Conservation (phyloP, 2,113 vertebrate genomes). For the Camelus bactrianus region DNA sequence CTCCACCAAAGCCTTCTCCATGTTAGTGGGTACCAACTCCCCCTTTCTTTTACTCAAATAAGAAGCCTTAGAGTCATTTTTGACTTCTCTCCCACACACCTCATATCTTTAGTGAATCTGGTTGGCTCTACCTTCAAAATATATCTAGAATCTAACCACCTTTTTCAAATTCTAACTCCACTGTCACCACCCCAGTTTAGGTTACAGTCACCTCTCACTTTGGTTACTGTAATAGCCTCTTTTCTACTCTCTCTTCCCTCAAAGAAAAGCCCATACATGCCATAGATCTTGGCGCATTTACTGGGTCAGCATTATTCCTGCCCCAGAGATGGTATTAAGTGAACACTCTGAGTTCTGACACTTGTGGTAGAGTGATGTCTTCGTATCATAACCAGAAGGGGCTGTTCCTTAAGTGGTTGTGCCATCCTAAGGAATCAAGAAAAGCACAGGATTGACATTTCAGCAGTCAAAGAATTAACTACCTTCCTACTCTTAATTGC, state of each 20-base stretch:
- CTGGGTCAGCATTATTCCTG: background rate
- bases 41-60: conserved; percentile 6
- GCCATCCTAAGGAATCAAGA: background rate
- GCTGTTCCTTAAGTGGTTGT: background rate
- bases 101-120: background rate
- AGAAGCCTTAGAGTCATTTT: background rate
- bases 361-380: background rate
- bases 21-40: background rate
- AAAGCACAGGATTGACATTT: background rate
- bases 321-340: background rate
- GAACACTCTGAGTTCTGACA: background rate
- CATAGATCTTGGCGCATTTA: background rate
- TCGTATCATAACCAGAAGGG: background rate
- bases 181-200: background rate
- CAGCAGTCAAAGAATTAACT: background rate
- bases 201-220: background rate
- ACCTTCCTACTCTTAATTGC: background rate
- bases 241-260: background rate
- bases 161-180: background rate
- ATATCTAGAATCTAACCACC: background rate
- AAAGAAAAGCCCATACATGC: background rate
- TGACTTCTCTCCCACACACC: background rate
- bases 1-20: conserved; percentile 9
- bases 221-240: too few relatives aligned
- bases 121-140: conserved; percentile 22